Conservation (phyloP, 2,888 invertebrate species). For the Tipula confusa region DNA sequence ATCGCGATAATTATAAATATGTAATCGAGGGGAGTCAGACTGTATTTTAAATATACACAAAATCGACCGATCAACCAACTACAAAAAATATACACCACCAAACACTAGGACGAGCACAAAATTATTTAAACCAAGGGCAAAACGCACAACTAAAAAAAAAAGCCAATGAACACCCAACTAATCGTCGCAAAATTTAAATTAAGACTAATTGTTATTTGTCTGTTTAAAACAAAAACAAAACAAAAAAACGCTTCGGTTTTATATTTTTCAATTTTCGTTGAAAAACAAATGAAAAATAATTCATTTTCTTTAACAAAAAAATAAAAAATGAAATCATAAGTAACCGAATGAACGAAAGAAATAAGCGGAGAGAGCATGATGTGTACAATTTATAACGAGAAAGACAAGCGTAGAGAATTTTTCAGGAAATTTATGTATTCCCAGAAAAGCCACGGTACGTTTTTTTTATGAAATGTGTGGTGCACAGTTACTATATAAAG, state of each 20-base stretch:
- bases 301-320: not conserved
- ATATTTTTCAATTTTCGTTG: not conserved
- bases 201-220: slow-evolving; percentile 20
- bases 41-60: not conserved
- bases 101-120: not conserved
- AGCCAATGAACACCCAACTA: slow-evolving; percentile 6
- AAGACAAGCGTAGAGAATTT: not conserved
- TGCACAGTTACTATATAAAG: not conserved
- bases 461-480: not conserved
- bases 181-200: slow-evolving; percentile 15
- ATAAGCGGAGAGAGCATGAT: not conserved
- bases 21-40: not conserved
- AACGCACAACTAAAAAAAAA: no score
- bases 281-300: not conserved
- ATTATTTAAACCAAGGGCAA: not conserved
- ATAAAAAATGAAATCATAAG: slow-evolving; percentile 3
- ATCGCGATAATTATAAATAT: not conserved
- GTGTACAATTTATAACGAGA: not conserved
- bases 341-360: not conserved
- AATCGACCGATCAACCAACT: not conserved
- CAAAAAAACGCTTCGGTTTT: not conserved
- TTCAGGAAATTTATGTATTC: not conserved
- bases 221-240: not conserved
- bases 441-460: not conserved
- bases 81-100: not conserved